Base-by-base conservation (phyloP, 1,140 invertebrate species). In the Contarinia nasturtii region DNA sequence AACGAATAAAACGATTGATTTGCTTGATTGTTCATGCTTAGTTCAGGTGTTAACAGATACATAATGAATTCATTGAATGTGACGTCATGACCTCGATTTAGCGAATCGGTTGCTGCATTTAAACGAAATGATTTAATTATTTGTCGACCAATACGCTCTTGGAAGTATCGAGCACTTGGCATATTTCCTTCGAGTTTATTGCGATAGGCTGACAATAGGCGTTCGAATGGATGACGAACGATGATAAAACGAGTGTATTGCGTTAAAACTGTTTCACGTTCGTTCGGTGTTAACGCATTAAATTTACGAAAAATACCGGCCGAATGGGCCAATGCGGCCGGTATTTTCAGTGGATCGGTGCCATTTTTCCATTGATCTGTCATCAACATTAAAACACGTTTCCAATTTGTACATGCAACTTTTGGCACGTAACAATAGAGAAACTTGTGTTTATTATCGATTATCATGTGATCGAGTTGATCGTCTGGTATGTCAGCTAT, bases 351-450 rank as follows among this genome's bases (percentile, higher is more conserved):
- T 1, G 80, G 71, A 66, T 83, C 73, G 22, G 74, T 74, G 7
- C 73, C 70, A 55, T 80, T 79, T 43, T 69, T 68, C 66, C 77
- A 77, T 57, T 76, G 76, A 15, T 80, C 79, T 15, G 74, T 79
- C 43, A 90, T 67, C 51, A 90, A 75, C 79, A 94, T 82, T 34
- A 94, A 66, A 20, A 92, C 74, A 47, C 89, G 72, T 61, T 93
- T 92, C 86, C 88, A 92, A 64, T 94, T 94, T 14, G 89, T 94
- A 61, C 86, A 93, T n/a, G 89, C 90, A 27, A 86, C 84, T 75
- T 93, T 93, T 46, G 90, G 88, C 44, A 93, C 86, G 65, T 91
- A 91, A 61, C 90, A 93, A 59, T 92, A 93, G 0, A 93, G 67
- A 2, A 91, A 63, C 56, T 83, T 80, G 55, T 87, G 80, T 44